phyloP scores from a whole-genome alignment of 2,113 vertebrate genomes.

The Syngnathus floridae region DNA sequence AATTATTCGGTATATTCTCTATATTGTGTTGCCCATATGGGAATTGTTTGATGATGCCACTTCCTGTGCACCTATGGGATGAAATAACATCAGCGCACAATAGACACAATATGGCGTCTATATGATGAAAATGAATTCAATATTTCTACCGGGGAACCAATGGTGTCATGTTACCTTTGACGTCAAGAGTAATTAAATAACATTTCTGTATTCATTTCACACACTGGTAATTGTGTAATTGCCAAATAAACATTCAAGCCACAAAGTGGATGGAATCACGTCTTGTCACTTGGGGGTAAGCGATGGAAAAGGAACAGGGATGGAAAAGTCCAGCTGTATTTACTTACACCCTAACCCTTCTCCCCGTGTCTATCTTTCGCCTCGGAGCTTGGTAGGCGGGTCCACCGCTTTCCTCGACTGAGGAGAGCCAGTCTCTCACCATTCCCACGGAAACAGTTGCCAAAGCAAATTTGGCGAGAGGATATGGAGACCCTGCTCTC shows the following conservation, averaged over 20 bases:
- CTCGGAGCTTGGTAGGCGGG: constrained; percentile 31
- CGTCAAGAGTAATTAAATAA: not conserved
- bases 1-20: no score
- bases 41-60: no score
- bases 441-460: constrained; percentile 74
- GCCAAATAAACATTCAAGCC: constrained; percentile 25
- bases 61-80: no score
- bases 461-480: constrained; percentile 70
- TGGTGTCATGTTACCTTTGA: not conserved
- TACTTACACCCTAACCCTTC: constrained; percentile 34
- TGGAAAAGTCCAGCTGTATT: constrained; percentile 63
- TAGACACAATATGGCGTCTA: not conserved
- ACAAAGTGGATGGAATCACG: constrained; percentile 18
- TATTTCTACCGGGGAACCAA: not conserved
- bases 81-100: not conserved
- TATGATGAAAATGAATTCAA: not conserved
- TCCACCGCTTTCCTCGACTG: constrained; percentile 28
- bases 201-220: not conserved
- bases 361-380: constrained; percentile 25
- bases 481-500: constrained; percentile 65
- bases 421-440: constrained; percentile 42
- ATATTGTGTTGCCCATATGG: no score
- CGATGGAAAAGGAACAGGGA: not conserved
- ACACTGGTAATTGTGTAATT: constrained; percentile 4
- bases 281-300: constrained; percentile 27